Evolutionary conservation across 2,113 vertebrate species (phyloP).

Genomic region (Psittacula cyanocephala): DNA sequence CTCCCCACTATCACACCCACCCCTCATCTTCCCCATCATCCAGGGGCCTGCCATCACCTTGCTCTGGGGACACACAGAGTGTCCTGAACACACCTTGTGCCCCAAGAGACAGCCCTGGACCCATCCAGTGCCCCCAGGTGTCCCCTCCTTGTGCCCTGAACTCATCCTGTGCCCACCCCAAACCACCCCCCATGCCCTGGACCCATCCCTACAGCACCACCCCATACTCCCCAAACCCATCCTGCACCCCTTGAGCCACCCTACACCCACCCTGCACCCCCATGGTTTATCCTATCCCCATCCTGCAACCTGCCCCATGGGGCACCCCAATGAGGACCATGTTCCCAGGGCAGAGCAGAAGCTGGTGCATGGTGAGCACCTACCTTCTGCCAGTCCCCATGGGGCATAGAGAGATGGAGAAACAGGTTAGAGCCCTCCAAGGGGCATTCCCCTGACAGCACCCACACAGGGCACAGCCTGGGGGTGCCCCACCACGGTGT

Average conservation of each 20-base stretch:
- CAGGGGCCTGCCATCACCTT: background rate
- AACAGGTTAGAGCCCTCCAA: background rate
- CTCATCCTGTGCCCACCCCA: too few species aligned
- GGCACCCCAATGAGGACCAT: background rate
- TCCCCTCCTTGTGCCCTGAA: background rate
- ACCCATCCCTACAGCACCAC: background rate
- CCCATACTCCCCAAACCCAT: background rate
- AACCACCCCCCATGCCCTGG: background rate
- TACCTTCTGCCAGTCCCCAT: conserved; percentile 75
- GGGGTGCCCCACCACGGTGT: accelerated
- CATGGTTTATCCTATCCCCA: background rate
- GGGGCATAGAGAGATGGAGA: background rate
- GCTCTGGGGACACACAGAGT: background rate
- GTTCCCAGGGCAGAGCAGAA: background rate
- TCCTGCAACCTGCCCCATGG: background rate
- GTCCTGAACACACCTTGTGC: background rate
- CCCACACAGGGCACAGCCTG: background rate
- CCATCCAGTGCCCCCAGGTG: background rate
- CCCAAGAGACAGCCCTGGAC: background rate
- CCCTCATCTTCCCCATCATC: background rate
- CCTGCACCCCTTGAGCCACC: background rate
- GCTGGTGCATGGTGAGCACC: background rate
- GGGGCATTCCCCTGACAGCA: background rate
- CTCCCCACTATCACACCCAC: background rate
- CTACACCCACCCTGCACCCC: background rate